Base-by-base conservation (phyloP, 2,113 vertebrate genomes). In the Phyllostomus discolor region DNA sequence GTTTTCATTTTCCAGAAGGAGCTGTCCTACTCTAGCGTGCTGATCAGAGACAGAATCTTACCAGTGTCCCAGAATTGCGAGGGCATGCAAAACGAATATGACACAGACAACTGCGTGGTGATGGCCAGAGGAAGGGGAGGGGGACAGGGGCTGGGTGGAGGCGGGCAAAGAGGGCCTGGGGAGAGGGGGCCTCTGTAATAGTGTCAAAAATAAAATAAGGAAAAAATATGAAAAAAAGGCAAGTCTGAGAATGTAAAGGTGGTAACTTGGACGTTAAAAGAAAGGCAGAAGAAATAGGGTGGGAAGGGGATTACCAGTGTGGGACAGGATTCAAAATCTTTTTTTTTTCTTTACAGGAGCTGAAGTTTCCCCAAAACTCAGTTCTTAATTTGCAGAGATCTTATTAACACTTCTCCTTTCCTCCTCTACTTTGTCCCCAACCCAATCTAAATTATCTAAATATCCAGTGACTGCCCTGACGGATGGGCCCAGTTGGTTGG, bases 11-110 rank as follows among this genome's bases (percentile, higher is more conserved):
- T 10, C 35, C 33, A 16, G 10, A 20, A 95, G 97, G 98, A 98
- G 96, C 97, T 98, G 98, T 98, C 98, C 98, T 96, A 16, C 66
- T 76, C 35, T 73, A n/a, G n/a, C n/a, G 96, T 98, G 98, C 98
- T 98, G 97, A 98, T 76, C 43, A 48, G 33, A 33, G 38, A 54
- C 19, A 19, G 26, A 31, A 84, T 28, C 66, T 79, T 24, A 24
- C n/a, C 50, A 1, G 5, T 7, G 70, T 57, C 46, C n/a, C 9
- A 1, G 43, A 26, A 52, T 19, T 20, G 14, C 14, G 22, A 46
- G 33, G 10, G 31, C 10, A 52, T 41, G 54, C 26, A 31, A 31
- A 84, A 59, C 62, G 1, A 5, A 1, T 10, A 22, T 31, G 28
- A 31, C 28, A 64, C 28, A 31, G 12, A 31, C 62, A 31, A 31